Conservation (phyloP, 2,888 invertebrate genomes). For the Leptura quadrifasciata region DNA sequence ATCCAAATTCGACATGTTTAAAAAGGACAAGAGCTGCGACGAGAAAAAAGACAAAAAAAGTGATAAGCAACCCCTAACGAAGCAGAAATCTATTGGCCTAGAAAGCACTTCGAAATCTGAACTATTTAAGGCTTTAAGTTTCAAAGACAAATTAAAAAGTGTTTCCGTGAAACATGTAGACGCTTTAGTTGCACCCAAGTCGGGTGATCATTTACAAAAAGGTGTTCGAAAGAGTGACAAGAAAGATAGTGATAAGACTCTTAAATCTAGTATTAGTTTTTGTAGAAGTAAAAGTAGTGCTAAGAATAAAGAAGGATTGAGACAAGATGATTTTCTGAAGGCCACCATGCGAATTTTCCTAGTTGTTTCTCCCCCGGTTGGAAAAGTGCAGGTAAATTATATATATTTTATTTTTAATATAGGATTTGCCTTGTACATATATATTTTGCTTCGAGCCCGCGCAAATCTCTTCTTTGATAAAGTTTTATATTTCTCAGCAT, state of each 20-base stretch:
- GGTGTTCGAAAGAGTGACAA: constrained; percentile 72
- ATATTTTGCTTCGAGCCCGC: neutral
- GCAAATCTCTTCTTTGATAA: neutral
- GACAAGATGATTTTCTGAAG: constrained; percentile 82
- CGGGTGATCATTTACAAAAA: constrained; percentile 61
- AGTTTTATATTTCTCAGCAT: neutral
- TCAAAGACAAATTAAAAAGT: constrained; percentile 68
- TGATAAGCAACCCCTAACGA: constrained; percentile 70
- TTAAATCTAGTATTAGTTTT: constrained; percentile 67
- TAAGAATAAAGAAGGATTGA: constrained; percentile 67
- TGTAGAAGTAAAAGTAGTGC: constrained; percentile 61
- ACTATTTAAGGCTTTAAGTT: constrained; percentile 67
- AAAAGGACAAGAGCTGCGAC: constrained; percentile 64
- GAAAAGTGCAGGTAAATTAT: constrained; percentile 76
- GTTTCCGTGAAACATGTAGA: constrained; percentile 66
- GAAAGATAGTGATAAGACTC: constrained; percentile 65
- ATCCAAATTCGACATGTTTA: constrained; percentile 64
- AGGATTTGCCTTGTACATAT: neutral
- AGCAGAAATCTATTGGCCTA: constrained; percentile 69
- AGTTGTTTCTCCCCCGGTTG: constrained; percentile 82
- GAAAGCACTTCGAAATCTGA: constrained; percentile 61
- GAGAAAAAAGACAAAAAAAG: constrained; percentile 61
- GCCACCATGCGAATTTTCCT: constrained; percentile 85
- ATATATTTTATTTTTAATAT: neutral
- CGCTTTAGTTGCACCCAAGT: constrained; percentile 59